These are phyloP conservation scores for Serrognathus titanus DNA, from an alignment of 2,888 invertebrate species.

Conservation along the genomic window DNA sequence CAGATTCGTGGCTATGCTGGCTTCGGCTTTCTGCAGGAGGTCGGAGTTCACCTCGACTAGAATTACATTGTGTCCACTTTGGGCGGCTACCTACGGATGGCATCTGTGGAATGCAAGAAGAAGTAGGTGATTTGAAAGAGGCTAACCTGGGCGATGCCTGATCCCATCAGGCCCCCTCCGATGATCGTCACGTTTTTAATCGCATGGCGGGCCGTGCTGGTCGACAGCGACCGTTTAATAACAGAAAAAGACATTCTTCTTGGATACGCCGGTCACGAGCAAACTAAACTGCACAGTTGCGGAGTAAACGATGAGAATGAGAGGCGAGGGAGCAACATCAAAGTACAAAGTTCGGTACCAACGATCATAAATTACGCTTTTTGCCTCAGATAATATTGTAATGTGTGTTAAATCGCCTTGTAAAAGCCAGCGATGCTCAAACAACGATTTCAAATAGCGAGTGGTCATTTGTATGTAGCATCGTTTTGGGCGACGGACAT, in stretches of 20 bases:
- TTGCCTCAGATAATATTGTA: too few species aligned
- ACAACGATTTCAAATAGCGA: too few species aligned
- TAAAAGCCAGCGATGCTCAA: too few species aligned
- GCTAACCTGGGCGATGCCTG: constrained; percentile 84
- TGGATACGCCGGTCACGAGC: too few species aligned
- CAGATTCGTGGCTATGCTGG: constrained; percentile 66
- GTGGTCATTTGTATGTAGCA: too few species aligned
- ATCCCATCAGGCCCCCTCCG: constrained; percentile 86
- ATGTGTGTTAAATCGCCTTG: too few species aligned
- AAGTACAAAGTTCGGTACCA: too few species aligned
- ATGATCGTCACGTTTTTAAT: constrained; percentile 80
- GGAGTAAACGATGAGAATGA: too few species aligned
- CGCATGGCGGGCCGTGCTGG: constrained; percentile 38
- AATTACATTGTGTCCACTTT: constrained; percentile 77
- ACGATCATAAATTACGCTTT: too few species aligned
- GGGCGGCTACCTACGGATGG: constrained; percentile 71
- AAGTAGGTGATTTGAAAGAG: neutral
- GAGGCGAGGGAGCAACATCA: too few species aligned
- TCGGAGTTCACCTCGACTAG: constrained; percentile 75
- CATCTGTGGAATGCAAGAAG: neutral
- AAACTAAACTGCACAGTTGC: too few species aligned
- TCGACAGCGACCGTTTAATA: constrained; percentile 45
- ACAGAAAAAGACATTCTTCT: constrained; percentile 30
- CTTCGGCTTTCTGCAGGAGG: constrained; percentile 68
- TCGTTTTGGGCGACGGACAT: too few species aligned